Evolutionary conservation across 2,113 vertebrate genomes (phyloP).

Genomic region (Bubo scandiacus): DNA sequence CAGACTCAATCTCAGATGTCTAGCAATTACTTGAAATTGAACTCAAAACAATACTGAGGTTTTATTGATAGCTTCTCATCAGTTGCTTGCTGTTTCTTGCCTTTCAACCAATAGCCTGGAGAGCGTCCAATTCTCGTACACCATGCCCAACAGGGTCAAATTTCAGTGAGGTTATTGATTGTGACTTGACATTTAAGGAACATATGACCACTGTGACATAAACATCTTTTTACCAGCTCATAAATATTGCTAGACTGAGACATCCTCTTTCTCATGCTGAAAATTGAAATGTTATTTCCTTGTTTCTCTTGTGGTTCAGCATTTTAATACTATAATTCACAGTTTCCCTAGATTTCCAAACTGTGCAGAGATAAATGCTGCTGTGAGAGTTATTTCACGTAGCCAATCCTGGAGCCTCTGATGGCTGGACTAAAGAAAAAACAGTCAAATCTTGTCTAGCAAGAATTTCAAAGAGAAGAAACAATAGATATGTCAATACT

Average conservation of each 20-base stretch:
- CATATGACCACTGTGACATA: not conserved
- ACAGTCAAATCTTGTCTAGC: not conserved
- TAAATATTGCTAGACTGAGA: constrained; percentile 34
- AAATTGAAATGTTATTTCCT: not conserved
- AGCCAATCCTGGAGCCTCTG: not conserved
- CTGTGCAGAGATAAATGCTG: not conserved
- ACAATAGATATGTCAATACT: constrained; percentile 8
- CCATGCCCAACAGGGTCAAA: not conserved
- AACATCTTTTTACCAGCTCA: constrained; percentile 42
- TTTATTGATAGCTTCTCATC: constrained; percentile 52
- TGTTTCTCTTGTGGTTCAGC: not conserved
- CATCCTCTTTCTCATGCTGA: not conserved
- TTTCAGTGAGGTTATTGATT: constrained; percentile 21
- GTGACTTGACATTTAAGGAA: constrained; percentile 35
- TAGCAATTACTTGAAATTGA: constrained; percentile 50
- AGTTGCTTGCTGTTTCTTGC: constrained; percentile 12
- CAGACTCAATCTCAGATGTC: constrained; percentile 20
- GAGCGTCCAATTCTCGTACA: not conserved
- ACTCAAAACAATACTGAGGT: constrained; percentile 28
- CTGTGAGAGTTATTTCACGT: constrained; percentile 2
- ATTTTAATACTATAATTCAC: not conserved
- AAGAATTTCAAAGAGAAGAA: constrained; percentile 28
- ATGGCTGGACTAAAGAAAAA: not conserved
- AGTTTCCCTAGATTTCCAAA: constrained; percentile 7
- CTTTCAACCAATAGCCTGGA: constrained; percentile 16